Evolutionary conservation across 2,797 vertebrate genomes (phyloP), one percentile per base, ranked within the genome.

Genomic region (Esox lucius): DNA sequence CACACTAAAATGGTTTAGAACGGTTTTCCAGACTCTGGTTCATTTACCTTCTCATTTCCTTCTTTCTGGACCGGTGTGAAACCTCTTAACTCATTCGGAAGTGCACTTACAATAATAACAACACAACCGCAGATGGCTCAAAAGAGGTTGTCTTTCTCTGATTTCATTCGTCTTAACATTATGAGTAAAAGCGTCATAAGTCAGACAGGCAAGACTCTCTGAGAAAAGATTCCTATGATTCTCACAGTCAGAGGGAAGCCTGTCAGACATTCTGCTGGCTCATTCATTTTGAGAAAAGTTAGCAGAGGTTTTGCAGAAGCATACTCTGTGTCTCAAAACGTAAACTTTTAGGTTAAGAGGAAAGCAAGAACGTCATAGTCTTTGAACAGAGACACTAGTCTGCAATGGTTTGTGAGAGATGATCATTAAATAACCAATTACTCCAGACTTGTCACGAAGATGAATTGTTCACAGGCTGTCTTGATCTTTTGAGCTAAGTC

Each of bases 231-330:
- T 42, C 17, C 5, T 15, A n/a, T 33, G 48, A 3, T 33, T 70
- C 66, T 68, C 17, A 35, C 2, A 2, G 5, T 68, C 46, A 46
- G 15, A 65, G 3, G 59, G 2, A 17, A 31, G 24, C 51, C 49
- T 70, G n/a, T 5, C 56, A 68, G 49, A 75, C 62, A 71, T 65
- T 74, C 26, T 22, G 39, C 75, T 61, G 73, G 75, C 35, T 79
- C 62, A 71, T 42, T 62, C 65, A 46, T 62, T 76, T 74, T 75
- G 53, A 59, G 75, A 71, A 68, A 28, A 71, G 74, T 70, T 26
- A 8, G 15, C 3, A 15, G 48, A 19, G 16, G 48, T 3, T 17
- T 12, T 48, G 67, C 67, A 26, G 39, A 48, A 24, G 48, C 39
- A 48, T 15, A 48, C 68, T 70, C 4, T 16, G 48, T 24, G 28